Percentiles rank a stretch among this genome's conserved stretches.
phyloP scores from a whole-genome alignment of 2,888 invertebrate species.

The Litoditis marina region DNA sequence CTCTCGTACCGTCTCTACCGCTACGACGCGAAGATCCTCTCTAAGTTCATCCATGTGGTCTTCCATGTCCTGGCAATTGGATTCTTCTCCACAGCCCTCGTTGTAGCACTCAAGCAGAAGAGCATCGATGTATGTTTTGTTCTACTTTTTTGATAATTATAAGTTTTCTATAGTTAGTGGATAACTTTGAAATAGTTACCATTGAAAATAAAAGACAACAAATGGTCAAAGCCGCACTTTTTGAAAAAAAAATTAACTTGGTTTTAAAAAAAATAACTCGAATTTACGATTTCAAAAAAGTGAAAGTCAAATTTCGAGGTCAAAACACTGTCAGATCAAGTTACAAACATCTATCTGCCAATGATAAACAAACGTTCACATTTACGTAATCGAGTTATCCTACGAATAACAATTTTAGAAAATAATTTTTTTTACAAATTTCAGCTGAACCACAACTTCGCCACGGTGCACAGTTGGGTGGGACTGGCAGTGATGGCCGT shows the following conservation, averaged over 20 bases:
- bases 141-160: no score
- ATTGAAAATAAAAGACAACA: no score
- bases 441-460: conserved; percentile 25
- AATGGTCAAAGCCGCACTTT: not conserved
- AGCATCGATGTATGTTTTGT: not conserved
- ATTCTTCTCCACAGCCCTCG: conserved; percentile 32
- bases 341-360: no score
- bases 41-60: conserved; percentile 44
- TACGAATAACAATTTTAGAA: not conserved
- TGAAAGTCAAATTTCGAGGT: no score
- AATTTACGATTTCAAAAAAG: no score
- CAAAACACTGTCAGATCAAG: no score
- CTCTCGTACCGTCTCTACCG: conserved; percentile 49
- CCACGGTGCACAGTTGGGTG: conserved; percentile 50
- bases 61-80: conserved; percentile 41
- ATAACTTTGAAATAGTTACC: no score
- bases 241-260: not conserved
- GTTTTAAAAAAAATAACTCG: not conserved
- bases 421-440: not conserved
- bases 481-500: conserved; percentile 40
- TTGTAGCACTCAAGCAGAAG: conserved; percentile 15
- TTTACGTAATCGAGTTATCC: not conserved
- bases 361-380: no score
- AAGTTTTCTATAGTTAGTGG: no score
- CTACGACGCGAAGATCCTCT: conserved; percentile 41